Evolutionary conservation across 2,888 invertebrate species (phyloP).

Genomic region (Erebia ligea): DNA sequence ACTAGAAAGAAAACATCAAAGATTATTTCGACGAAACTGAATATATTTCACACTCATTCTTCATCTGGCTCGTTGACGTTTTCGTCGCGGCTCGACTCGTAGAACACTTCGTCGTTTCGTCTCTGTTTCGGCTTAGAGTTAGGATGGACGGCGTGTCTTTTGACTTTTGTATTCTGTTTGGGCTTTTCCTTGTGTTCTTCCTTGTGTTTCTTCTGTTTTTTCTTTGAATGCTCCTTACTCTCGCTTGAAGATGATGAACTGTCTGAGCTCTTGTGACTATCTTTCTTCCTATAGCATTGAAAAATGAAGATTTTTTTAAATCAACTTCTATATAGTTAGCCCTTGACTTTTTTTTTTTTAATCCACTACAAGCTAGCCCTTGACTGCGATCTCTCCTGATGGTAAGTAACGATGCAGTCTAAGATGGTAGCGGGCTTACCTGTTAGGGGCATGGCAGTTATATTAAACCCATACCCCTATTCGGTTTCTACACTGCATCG

Average conservation of each 20-base stretch:
- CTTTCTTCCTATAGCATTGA: slow-evolving; percentile 25
- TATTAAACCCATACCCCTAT: too few relatives aligned
- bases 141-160: slow-evolving; percentile 21
- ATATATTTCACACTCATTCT: slow-evolving; percentile 40
- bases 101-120: slow-evolving; percentile 51
- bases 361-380: too few relatives aligned
- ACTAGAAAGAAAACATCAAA: background rate
- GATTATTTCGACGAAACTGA: background rate
- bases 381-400: too few relatives aligned
- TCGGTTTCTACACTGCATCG: too few relatives aligned
- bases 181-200: slow-evolving; percentile 30
- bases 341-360: too few relatives aligned
- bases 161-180: slow-evolving; percentile 24
- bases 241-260: slow-evolving; percentile 38
- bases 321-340: too few relatives aligned
- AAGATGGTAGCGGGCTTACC: too few relatives aligned
- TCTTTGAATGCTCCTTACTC: slow-evolving; percentile 29
- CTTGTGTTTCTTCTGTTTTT: slow-evolving; percentile 21
- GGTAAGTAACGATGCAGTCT: too few relatives aligned
- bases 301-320: background rate
- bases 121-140: background rate
- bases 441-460: too few relatives aligned
- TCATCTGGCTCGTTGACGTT: slow-evolving; percentile 70
- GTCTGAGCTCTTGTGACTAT: slow-evolving; percentile 40
- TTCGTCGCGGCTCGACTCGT: slow-evolving; percentile 72